A percentile compares a stretch with the other conserved stretches of the same genome.
Conservation (phyloP, 2,888 invertebrate genomes). For the Galeopsomyia nigrocyanea region DNA sequence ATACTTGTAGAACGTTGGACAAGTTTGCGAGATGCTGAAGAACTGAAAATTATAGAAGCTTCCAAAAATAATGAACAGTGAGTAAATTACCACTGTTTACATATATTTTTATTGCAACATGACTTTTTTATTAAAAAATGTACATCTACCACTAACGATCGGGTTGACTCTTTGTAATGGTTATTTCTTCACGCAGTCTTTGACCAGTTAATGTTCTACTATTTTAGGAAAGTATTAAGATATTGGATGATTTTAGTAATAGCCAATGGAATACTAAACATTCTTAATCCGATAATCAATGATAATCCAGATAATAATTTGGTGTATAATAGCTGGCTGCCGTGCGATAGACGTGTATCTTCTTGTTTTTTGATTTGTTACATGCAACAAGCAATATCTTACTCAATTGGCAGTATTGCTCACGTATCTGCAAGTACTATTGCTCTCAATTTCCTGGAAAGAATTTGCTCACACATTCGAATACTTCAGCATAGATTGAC, state of each 20-base stretch:
- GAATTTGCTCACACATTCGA: no score
- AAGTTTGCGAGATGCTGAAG: slow-evolving; percentile 3
- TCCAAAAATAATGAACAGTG: background rate
- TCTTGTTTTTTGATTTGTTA: slow-evolving; percentile 6
- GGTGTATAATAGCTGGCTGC: background rate
- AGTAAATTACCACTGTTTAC: slow-evolving; percentile 14
- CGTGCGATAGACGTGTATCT: background rate
- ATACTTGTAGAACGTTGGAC: background rate
- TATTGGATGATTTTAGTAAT: background rate
- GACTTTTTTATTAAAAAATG: background rate
- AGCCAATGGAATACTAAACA: background rate
- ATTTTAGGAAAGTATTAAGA: no score
- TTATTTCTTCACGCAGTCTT: no score
- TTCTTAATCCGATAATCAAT: slow-evolving; percentile 1
- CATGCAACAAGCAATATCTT: no score
- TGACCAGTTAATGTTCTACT: no score
- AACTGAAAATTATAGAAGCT: background rate
- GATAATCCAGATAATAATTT: slow-evolving; percentile 4
- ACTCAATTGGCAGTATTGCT: no score
- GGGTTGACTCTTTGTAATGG: no score
- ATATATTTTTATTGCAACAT: background rate
- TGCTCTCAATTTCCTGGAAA: no score
- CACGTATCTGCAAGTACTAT: no score
- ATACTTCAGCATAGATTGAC: no score
- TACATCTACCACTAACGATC: no score